Base-by-base conservation (phyloP, 2,888 invertebrate species). In the Netelia inedita region DNA sequence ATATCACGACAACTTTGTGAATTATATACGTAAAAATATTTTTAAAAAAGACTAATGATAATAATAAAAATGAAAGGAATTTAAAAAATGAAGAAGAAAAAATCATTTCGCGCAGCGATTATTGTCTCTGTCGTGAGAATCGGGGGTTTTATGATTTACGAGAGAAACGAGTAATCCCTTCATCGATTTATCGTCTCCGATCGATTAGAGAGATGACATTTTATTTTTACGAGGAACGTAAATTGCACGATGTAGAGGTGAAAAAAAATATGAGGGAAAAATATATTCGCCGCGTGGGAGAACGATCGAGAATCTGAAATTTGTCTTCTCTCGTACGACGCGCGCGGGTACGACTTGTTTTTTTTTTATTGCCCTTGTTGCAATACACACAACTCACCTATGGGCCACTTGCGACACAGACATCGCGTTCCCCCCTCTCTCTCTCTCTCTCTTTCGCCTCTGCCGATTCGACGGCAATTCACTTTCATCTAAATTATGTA, bases 401-500 rank as follows among this genome's bases (percentile, higher is more conserved):
- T 82, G 78, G 79, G 69, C 65, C 19, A 83, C 83, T 88, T 89
- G 87, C 89, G 88, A 88, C 88, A 88, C 69, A 81, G 79, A 69
- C 80, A 61, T 61, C 50, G 35, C 57, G 14, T 55, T 28, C 10
- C 35, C 2, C 21, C 21, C 71, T 69, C 23, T 69, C 16, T 69
- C 41, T 28, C 23, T 72, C 19, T 6, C 57, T 41, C 66, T 68
- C 69, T 83, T 69, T 71, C 72, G 41, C 57, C 66, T 72, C 35
- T 46, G 46, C 68, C 55, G 21, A 35, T 76, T 76, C 80, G 68
- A 73, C 46, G 78, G 86, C 87, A 89, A 86, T 88, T 89, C 87
- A 89, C 90, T 90, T 90, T 89, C 90, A 88, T 90, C 89, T 88
- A 86, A 90, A 89, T 89, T 89, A 90, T 89, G 88, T 88, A 85